Percentiles rank a stretch among this genome's conserved stretches.
Conservation (phyloP, 2,888 invertebrate genomes). For the Drosophila cracens region DNA sequence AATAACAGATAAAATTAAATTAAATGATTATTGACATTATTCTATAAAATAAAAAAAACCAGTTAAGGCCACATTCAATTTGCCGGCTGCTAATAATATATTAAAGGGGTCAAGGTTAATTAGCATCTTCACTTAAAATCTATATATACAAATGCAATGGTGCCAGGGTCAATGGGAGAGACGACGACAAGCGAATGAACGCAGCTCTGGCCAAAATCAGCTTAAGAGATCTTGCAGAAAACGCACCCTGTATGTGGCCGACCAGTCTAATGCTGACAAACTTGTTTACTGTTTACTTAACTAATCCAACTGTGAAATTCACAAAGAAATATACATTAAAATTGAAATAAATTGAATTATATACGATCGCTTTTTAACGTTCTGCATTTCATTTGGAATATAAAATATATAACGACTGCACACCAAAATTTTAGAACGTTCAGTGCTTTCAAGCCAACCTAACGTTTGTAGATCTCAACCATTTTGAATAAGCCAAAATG, state of each 20-base stretch:
- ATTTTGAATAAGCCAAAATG: conserved; percentile 32
- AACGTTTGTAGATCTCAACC: conserved; percentile 24
- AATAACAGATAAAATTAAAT: neutral
- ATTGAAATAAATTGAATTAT: neutral
- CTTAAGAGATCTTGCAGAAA: neutral
- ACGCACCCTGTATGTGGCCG: conserved; percentile 60
- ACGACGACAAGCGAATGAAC: neutral
- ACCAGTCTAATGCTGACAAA: conserved; percentile 57
- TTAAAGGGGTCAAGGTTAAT: conserved; percentile 20
- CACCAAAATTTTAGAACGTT: conserved; percentile 38
- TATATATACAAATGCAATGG: conserved; percentile 1
- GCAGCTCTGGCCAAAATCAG: neutral
- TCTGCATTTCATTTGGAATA: conserved; percentile 46
- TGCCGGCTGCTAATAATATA: conserved; percentile 1
- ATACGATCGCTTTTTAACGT: conserved; percentile 29
- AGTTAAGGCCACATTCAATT: conserved; percentile 39
- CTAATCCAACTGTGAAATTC: conserved; percentile 11
- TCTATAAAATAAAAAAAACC: conserved; percentile 43
- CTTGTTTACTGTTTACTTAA: conserved; percentile 59
- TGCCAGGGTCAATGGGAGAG: conserved; percentile 34
- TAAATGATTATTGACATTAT: neutral
- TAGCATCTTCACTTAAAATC: neutral
- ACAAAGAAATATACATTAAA: conserved; percentile 31
- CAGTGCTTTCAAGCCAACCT: conserved; percentile 26
- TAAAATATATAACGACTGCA: conserved; percentile 43